Evolutionary conservation across 2,113 vertebrate species (phyloP).

Genomic region (Ictalurus punctatus): DNA sequence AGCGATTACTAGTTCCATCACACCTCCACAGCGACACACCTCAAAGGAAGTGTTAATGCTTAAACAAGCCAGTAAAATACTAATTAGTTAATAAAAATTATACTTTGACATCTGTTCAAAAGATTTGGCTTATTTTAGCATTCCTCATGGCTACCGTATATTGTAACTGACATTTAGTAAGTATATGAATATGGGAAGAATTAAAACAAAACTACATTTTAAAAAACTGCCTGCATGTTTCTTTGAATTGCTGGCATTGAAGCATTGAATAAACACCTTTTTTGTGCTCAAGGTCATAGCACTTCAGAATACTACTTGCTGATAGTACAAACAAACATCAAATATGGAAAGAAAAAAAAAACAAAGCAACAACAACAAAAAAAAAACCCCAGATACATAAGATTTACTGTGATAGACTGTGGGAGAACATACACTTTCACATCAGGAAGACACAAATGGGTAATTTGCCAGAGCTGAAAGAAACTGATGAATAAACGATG

Average conservation of each 20-base stretch:
- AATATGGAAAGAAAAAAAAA: background rate
- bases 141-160: background rate
- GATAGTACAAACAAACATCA: background rate
- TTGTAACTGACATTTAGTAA: background rate
- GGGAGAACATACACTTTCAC: background rate
- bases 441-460: background rate
- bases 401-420: background rate
- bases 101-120: background rate
- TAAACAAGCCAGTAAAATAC: slow-evolving; percentile 40
- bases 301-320: background rate
- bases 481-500: background rate
- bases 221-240: background rate
- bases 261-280: background rate
- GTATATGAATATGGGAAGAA: background rate
- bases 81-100: slow-evolving; percentile 42
- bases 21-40: slow-evolving; percentile 43
- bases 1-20: slow-evolving; percentile 51
- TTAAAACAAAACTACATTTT: background rate
- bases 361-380: background rate
- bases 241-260: background rate
- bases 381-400: too few relatives aligned
- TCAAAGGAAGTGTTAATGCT: slow-evolving; percentile 55
- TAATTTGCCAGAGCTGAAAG: background rate
- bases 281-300: too few relatives aligned
- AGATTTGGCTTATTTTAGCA: background rate